These are phyloP conservation scores for Heliconius melpomene DNA, from an alignment of 1,140 invertebrate species.

Conservation along the genomic window DNA sequence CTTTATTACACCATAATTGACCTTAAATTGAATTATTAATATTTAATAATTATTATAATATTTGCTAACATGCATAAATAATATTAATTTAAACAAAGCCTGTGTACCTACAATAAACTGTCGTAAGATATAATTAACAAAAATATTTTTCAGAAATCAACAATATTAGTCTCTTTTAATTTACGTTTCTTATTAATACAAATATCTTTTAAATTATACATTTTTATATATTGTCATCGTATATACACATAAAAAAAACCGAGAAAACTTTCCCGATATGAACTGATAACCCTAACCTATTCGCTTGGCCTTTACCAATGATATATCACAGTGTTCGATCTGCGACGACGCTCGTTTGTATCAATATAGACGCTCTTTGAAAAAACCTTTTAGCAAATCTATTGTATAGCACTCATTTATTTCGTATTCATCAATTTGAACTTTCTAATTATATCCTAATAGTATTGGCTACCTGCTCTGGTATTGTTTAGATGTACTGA, in stretches of 20 bases:
- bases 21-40: no score
- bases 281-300: background rate
- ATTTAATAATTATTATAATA: no score
- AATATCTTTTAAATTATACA: no score
- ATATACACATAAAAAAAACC: background rate
- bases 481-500: no score
- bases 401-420: background rate
- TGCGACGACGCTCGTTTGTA: slow-evolving; percentile 64
- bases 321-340: slow-evolving; percentile 63
- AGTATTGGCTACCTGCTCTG: background rate
- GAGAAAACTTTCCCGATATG: background rate
- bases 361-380: slow-evolving; percentile 59
- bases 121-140: no score
- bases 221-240: background rate
- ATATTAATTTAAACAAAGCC: no score
- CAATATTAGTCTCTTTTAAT: background rate
- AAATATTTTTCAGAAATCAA: no score
- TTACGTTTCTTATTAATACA: no score
- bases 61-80: no score
- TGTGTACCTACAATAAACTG: no score
- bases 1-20: no score
- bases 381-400: slow-evolving; percentile 69
- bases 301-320: slow-evolving; percentile 47
- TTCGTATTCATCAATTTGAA: background rate
- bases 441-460: slow-evolving; percentile 30